phyloP scores from a whole-genome alignment of 2,888 invertebrate species.

The Stenchaetothrips biformis region DNA sequence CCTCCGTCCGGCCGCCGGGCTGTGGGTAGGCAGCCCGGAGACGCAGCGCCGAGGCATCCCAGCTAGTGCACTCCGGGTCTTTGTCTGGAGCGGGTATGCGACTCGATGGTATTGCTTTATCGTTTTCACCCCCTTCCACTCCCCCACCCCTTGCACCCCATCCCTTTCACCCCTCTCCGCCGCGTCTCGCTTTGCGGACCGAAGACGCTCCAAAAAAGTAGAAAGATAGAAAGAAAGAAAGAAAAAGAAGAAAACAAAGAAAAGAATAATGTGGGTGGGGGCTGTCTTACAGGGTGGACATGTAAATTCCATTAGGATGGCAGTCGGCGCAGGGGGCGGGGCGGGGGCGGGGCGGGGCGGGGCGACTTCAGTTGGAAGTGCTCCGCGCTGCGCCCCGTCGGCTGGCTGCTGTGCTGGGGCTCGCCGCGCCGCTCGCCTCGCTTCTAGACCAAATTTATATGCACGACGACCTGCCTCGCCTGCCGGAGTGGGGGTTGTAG shows the following conservation, averaged over 20 bases:
- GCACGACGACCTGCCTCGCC: background rate
- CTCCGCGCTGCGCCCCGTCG: background rate
- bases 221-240: background rate
- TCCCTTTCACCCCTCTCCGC: background rate
- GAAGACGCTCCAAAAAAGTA: background rate
- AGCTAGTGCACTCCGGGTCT: background rate
- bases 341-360: background rate
- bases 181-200: background rate
- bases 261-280: conserved; percentile 19
- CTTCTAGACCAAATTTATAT: conserved; percentile 17
- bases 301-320: conserved; percentile 25
- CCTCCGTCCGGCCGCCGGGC: background rate
- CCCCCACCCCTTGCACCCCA: no score
- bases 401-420: background rate
- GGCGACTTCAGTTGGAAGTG: background rate
- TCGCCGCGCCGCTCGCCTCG: background rate
- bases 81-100: conserved; percentile 10
- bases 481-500: background rate
- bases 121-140: background rate
- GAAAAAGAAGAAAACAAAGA: background rate
- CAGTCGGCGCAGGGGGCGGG: background rate
- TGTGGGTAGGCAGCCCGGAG: background rate
- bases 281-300: conserved; percentile 22
- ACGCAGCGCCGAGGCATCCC: no score
- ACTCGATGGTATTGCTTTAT: conserved; percentile 21